Conservation (phyloP, 2,797 vertebrate genomes). For the Salmo trutta region DNA sequence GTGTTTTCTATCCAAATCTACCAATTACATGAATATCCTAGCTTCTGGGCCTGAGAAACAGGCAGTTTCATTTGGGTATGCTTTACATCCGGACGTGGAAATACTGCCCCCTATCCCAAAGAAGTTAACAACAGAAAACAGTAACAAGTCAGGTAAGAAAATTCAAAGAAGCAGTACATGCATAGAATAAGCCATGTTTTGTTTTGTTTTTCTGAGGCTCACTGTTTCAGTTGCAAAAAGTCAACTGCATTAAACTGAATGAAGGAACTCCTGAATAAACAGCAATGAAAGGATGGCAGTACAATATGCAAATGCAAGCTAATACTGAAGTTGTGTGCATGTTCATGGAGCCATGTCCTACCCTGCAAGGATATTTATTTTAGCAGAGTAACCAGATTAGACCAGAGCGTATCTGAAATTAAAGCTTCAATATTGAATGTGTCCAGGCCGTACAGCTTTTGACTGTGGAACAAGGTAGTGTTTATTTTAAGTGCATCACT, state of each 20-base stretch:
- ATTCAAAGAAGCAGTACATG: not conserved
- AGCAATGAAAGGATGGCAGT: conserved; percentile 21
- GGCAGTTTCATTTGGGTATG: too few relatives aligned
- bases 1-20: too few relatives aligned
- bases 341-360: conserved; percentile 27
- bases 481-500: not conserved
- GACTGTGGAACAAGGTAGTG: not conserved
- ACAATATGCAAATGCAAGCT: conserved; percentile 13
- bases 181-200: not conserved
- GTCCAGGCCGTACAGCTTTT: not conserved
- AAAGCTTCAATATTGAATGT: not conserved
- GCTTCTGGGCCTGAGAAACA: too few relatives aligned
- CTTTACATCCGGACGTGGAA: too few relatives aligned
- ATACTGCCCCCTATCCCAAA: too few relatives aligned
- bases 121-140: not conserved
- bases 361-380: conserved; percentile 39
- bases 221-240: not conserved
- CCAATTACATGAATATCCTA: too few relatives aligned
- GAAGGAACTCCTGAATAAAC: conserved; percentile 35
- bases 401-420: conserved; percentile 28
- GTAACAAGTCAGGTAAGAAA: not conserved
- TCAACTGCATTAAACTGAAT: conserved; percentile 39
- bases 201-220: not conserved
- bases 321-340: conserved; percentile 23
- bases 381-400: conserved; percentile 39